Evolutionary conservation across 2,888 invertebrate species (phyloP), one percentile per base, ranked within the genome.

Genomic region (Silvanus unidentatus): DNA sequence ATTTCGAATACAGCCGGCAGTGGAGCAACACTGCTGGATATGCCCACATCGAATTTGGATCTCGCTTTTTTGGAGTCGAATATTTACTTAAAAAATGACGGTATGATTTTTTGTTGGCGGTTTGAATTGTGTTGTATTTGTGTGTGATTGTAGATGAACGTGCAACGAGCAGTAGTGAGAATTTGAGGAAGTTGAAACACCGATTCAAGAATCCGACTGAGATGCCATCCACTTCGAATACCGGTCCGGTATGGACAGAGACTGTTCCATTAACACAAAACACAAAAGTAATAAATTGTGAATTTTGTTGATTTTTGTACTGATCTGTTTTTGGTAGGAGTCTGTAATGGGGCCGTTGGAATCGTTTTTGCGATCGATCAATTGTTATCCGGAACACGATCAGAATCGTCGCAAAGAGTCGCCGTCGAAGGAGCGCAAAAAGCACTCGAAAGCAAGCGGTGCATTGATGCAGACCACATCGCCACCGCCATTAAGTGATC

Each of bases 291-390:
- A 42, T 37, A 39, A 27, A 12, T 11, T 30, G 10, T 16, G 14
- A 38, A 42, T 42, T 16, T 42, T n/a, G 5, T 5, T 39, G 9
- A 12, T 39, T 13, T 15, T 15, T 30, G 30, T n/a, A 16, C 28
- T 16, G 28, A 5, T 13, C 12, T 38, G 12, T 16, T 11, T n/a
- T 47, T 42, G n/a, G 12, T 38, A 58, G 53, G 65, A 65, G 44
- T 63, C 64, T 2, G 64, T 64, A 9, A 64, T 70, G 68, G 69
- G 70, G 8, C 70, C 70, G 1, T 50, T 71, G 35, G 70, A 70
- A 52, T 65, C 66, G 2, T 69, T 71, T 44, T 52, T 71, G 37
- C 61, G 69, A 2, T 70, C 69, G 5, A 66, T 69, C 15, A 65
- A 68, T 45, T 68, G 67, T 47, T 66, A 66, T 46, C 69, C 69